Percentiles rank a stretch among this genome's conserved stretches.
phyloP scores from a whole-genome alignment of 2,113 vertebrate species.

The Caloenas nicobarica region DNA sequence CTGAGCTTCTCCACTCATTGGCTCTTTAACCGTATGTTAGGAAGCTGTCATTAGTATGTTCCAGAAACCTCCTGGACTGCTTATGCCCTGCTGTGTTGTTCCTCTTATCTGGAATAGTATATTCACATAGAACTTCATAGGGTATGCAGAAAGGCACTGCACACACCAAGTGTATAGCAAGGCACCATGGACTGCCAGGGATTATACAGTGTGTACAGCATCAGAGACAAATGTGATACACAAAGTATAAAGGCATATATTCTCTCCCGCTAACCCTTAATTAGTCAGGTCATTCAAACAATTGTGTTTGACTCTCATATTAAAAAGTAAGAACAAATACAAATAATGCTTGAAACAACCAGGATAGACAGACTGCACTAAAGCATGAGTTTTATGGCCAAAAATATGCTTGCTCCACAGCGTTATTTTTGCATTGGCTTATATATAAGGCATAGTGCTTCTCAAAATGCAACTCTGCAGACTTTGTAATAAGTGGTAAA shows the following conservation, averaged over 20 bases:
- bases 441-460: background rate
- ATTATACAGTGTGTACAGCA: background rate
- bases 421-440: background rate
- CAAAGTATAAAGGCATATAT: background rate
- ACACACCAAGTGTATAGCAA: background rate
- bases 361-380: background rate
- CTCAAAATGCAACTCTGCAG: background rate
- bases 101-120: background rate
- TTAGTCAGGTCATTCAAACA: background rate
- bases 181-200: background rate
- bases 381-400: background rate
- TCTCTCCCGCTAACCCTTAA: background rate
- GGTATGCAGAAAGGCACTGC: background rate
- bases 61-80: background rate
- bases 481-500: background rate
- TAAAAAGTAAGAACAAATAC: background rate
- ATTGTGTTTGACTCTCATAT: background rate
- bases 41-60: background rate
- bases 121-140: background rate
- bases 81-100: background rate
- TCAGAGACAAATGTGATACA: background rate
- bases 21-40: background rate
- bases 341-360: background rate
- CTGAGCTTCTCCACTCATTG: background rate
- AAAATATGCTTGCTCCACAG: background rate